Percentiles rank a stretch among this genome's conserved stretches.
These are phyloP conservation scores for Steatornis caripensis DNA, from an alignment of 2,113 vertebrate species.

Conservation along the genomic window DNA sequence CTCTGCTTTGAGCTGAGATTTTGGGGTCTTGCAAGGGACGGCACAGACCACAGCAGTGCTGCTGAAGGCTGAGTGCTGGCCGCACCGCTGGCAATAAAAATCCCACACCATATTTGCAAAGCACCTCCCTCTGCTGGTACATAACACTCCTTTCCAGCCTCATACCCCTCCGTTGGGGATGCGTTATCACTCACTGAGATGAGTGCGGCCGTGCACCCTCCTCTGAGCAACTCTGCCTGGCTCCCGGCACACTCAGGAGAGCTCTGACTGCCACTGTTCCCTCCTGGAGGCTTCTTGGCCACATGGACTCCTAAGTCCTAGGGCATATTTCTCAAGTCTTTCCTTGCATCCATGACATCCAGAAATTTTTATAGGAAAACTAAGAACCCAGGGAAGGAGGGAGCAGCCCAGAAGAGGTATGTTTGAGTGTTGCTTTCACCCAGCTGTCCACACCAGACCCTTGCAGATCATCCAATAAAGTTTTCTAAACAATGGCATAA, in stretches of 20 bases:
- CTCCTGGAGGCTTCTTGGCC: background rate
- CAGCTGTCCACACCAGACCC: too few relatives aligned
- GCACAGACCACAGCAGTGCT: background rate
- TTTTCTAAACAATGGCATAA: background rate
- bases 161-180: rapidly evolving
- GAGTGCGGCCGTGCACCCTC: background rate
- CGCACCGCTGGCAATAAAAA: background rate
- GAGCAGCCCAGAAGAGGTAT: background rate
- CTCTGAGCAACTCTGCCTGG: background rate
- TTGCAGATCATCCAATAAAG: background rate
- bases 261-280: background rate
- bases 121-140: background rate
- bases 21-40: background rate
- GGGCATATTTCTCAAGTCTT: background rate
- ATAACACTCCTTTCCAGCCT: background rate
- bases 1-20: background rate
- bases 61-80: background rate
- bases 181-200: background rate
- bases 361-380: background rate
- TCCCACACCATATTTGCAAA: background rate
- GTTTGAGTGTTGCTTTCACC: background rate
- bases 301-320: background rate
- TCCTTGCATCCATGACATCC: background rate
- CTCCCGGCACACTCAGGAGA: background rate
- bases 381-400: background rate